A percentile compares a stretch with the other conserved stretches of the same genome.
These are phyloP conservation scores for Enteromius anoplus DNA, from an alignment of 2,797 vertebrate genomes.

Conservation along the genomic window DNA sequence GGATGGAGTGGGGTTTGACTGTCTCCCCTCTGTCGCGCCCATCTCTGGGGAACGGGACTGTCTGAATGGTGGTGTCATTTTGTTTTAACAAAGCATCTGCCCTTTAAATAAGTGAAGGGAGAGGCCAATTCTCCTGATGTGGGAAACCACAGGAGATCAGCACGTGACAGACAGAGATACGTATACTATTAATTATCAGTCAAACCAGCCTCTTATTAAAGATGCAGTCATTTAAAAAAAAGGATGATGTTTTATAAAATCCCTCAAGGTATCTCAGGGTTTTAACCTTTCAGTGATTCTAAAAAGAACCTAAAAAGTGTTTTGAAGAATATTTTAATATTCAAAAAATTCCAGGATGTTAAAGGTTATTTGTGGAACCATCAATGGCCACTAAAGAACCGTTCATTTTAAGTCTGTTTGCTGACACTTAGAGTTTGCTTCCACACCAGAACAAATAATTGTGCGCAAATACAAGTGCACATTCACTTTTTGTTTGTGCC, in stretches of 20 bases:
- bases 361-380: background rate
- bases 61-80: constrained; percentile 58
- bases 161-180: background rate
- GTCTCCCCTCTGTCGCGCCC: constrained; percentile 39
- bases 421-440: background rate
- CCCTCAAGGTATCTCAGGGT: background rate
- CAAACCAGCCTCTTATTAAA: background rate
- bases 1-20: constrained; percentile 9
- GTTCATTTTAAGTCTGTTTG: background rate
- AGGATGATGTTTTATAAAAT: background rate
- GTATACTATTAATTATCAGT: constrained; percentile 1
- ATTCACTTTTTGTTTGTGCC: constrained; percentile 1
- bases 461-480: background rate
- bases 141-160: background rate
- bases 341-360: background rate
- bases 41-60: constrained; percentile 57
- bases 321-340: background rate
- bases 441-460: constrained; percentile 2
- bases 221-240: background rate
- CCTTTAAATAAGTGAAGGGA: constrained; percentile 56
- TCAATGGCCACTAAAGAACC: background rate
- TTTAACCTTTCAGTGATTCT: background rate
- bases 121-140: background rate
- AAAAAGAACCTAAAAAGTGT: background rate
- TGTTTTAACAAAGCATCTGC: constrained; percentile 68